phyloP scores from a whole-genome alignment of 2,888 invertebrate species.

The Drosophila histrio region DNA sequence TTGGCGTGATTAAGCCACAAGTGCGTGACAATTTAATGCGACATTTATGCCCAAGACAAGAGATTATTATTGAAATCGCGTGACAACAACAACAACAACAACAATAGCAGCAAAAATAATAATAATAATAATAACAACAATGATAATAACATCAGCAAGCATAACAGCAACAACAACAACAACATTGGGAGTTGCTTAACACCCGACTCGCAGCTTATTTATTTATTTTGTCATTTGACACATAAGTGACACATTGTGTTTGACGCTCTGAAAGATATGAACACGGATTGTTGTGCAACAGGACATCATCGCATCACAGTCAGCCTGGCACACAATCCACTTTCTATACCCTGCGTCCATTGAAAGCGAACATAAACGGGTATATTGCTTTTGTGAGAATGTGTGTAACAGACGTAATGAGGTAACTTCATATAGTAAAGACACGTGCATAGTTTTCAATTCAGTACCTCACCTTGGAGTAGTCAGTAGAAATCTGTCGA shows the following conservation, averaged over 20 bases:
- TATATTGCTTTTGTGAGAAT: background rate
- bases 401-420: background rate
- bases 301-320: constrained; percentile 9
- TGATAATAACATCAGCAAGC: constrained; percentile 21
- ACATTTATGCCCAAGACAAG: constrained; percentile 78
- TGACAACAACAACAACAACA: constrained; percentile 47
- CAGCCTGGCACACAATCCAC: background rate
- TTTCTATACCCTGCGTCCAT: background rate
- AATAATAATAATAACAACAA: constrained; percentile 27
- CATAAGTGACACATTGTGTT: constrained; percentile 65
- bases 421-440: no score
- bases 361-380: background rate
- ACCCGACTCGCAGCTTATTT: constrained; percentile 58
- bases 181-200: constrained; percentile 53
- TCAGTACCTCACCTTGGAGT: no score
- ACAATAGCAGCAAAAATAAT: constrained; percentile 1
- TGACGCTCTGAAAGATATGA: constrained; percentile 9
- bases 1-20: constrained; percentile 78
- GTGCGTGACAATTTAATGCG: constrained; percentile 80
- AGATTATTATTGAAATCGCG: constrained; percentile 77
- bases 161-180: constrained; percentile 33
- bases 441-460: no score
- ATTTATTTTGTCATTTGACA: constrained; percentile 72
- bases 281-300: constrained; percentile 9
- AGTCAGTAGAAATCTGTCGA: no score